Evolutionary conservation across 1,140 invertebrate species (phyloP).

Genomic region (Neodiprion virginianus): DNA sequence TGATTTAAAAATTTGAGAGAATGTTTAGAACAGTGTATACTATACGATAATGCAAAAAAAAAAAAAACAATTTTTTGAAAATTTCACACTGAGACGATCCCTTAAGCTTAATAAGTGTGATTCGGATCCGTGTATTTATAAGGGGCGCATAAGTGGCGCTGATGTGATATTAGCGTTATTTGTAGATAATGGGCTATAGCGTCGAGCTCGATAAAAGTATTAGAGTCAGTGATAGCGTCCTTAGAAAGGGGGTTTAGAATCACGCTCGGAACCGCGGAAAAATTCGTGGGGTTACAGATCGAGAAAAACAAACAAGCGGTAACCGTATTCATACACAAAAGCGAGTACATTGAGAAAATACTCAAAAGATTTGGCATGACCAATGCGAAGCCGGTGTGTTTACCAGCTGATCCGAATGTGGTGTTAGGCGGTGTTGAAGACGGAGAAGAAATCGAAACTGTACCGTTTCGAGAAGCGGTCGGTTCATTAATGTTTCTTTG

Average conservation of each 20-base stretch:
- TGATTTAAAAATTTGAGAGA: no score
- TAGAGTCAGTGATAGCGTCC: slow-evolving; percentile 15
- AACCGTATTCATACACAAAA: slow-evolving; percentile 21
- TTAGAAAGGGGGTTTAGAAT: slow-evolving; percentile 25
- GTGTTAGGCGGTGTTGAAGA: slow-evolving; percentile 8
- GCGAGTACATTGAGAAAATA: slow-evolving; percentile 22
- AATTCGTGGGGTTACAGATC: slow-evolving; percentile 21
- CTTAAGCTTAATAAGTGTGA: slow-evolving; percentile 4
- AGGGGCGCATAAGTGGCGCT: not conserved
- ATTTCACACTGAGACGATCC: no score
- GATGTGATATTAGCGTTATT: slow-evolving; percentile 15
- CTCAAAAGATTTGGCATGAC: slow-evolving; percentile 14
- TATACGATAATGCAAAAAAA: no score
- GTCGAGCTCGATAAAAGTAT: slow-evolving; percentile 2
- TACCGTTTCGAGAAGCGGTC: slow-evolving; percentile 35
- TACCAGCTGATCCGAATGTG: slow-evolving; percentile 13
- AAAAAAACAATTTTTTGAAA: no score
- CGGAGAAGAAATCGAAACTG: not conserved
- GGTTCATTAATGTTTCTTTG: slow-evolving; percentile 44
- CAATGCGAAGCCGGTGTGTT: not conserved
- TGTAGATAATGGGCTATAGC: slow-evolving; percentile 28
- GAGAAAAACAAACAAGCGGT: slow-evolving; percentile 2
- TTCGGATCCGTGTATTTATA: not conserved
- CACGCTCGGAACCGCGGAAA: slow-evolving; percentile 5
- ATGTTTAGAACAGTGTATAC: no score